Percentiles rank a stretch among this genome's conserved stretches.
phyloP scores from a whole-genome alignment of 2,888 invertebrate genomes.

The Oxystoma pomonae region DNA sequence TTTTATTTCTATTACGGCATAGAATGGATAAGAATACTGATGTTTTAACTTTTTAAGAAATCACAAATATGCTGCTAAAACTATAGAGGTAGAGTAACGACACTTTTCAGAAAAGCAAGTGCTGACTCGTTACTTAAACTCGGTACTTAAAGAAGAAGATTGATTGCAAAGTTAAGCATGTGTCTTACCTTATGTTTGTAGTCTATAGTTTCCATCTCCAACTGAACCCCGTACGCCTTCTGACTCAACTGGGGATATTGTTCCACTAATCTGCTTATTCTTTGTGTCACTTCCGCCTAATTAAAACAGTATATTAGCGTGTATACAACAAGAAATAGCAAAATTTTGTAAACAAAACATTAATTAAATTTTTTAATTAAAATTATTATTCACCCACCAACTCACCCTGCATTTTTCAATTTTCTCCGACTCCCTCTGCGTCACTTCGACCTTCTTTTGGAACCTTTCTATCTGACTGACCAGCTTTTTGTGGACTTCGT shows the following conservation, averaged over 20 bases:
- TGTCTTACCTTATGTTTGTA: conserved; percentile 27
- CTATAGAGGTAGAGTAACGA: too few species aligned
- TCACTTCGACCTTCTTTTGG: conserved; percentile 31
- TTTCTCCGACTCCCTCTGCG: conserved; percentile 29
- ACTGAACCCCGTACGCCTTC: conserved; percentile 28
- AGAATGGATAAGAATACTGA: too few species aligned
- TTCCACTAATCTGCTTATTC: conserved; percentile 29
- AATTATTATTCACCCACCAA: too few species aligned
- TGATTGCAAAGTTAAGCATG: too few species aligned
- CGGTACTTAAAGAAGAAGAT: too few species aligned
- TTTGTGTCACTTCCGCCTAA: conserved; percentile 30
- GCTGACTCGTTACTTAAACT: too few species aligned
- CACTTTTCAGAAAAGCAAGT: too few species aligned
- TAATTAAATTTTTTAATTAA: not conserved
- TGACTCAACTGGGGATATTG: conserved; percentile 30
- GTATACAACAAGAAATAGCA: too few species aligned
- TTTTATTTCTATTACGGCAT: too few species aligned
- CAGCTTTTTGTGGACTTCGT: conserved; percentile 34
- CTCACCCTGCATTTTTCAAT: conserved; percentile 26
- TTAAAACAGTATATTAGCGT: not conserved
- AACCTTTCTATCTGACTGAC: conserved; percentile 34
- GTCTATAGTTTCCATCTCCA: conserved; percentile 22
- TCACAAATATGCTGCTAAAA: too few species aligned
- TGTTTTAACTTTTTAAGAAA: too few species aligned
- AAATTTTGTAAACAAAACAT: too few species aligned